Evolutionary conservation across 2,797 vertebrate genomes (phyloP).

Genomic region (Syndactyla subalaris): DNA sequence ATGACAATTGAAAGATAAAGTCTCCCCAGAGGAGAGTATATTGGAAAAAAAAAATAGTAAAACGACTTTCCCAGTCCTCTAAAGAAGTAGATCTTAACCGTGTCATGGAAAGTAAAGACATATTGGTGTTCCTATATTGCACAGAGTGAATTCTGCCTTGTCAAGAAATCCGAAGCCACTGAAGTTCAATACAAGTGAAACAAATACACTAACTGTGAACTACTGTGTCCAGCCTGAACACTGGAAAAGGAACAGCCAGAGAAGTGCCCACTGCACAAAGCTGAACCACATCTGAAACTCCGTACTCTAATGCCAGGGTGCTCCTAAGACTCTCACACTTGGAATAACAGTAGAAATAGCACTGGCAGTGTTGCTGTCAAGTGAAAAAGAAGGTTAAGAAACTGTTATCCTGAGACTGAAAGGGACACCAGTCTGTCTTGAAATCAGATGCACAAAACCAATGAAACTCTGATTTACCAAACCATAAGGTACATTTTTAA

Average conservation of each 20-base stretch:
- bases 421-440: not conserved
- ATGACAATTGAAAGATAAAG: not conserved
- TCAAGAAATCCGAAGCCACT: not conserved
- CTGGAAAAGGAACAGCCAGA: not conserved
- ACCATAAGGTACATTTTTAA: not conserved
- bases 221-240: not conserved
- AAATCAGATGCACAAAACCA: not conserved
- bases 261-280: fast-evolving
- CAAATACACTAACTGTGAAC: not conserved
- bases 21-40: not conserved
- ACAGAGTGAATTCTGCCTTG: not conserved
- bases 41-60: not conserved
- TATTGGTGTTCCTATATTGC: not conserved
- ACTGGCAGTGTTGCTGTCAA: not conserved
- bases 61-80: not conserved
- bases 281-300: not conserved
- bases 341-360: not conserved
- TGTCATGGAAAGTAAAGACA: not conserved
- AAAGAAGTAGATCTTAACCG: not conserved
- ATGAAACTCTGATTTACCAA: not conserved
- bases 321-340: not conserved
- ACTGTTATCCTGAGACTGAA: not conserved
- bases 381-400: not conserved
- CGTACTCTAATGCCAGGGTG: not conserved
- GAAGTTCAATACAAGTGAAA: not conserved